Percentiles rank a stretch among this genome's conserved stretches.
phyloP scores from a whole-genome alignment of 2,797 vertebrate genomes.

The Erpetoichthys calabaricus region DNA sequence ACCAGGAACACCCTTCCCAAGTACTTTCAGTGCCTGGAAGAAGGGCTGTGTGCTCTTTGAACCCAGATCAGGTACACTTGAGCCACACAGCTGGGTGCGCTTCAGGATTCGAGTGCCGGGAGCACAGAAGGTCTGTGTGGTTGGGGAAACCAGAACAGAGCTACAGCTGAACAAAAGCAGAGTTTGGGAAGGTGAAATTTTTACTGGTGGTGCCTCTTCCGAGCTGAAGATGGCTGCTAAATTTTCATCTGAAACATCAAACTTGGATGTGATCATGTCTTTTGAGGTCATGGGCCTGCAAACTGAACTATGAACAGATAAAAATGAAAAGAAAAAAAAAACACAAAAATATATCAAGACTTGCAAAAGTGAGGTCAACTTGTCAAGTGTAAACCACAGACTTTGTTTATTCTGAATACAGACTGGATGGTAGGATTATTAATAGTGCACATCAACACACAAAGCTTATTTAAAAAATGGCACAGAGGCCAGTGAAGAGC shows the following conservation, averaged over 20 bases:
- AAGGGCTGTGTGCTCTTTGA: conserved; percentile 60
- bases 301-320: conserved; percentile 21
- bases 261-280: conserved; percentile 51
- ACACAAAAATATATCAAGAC: too few relatives aligned
- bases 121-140: conserved; percentile 38
- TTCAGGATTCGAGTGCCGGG: conserved; percentile 56
- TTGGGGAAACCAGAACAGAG: conserved; percentile 39
- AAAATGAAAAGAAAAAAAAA: background rate
- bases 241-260: conserved; percentile 24
- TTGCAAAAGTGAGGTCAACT: too few relatives aligned
- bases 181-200: conserved; percentile 56
- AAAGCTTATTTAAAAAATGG: too few relatives aligned
- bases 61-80: conserved; percentile 49
- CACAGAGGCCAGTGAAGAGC: too few relatives aligned
- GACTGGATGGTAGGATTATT: too few relatives aligned
- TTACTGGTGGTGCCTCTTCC: conserved; percentile 26
- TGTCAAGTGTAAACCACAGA: too few relatives aligned
- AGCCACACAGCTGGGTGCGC: conserved; percentile 37
- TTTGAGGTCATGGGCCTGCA: conserved; percentile 42
- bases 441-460: too few relatives aligned
- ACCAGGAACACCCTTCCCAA: conserved; percentile 47
- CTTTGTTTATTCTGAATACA: too few relatives aligned
- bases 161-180: conserved; percentile 45
- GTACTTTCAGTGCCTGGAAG: conserved; percentile 45
- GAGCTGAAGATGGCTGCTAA: conserved; percentile 45